Conservation (phyloP, 2,797 vertebrate genomes). For the Crocidura indochinensis region DNA sequence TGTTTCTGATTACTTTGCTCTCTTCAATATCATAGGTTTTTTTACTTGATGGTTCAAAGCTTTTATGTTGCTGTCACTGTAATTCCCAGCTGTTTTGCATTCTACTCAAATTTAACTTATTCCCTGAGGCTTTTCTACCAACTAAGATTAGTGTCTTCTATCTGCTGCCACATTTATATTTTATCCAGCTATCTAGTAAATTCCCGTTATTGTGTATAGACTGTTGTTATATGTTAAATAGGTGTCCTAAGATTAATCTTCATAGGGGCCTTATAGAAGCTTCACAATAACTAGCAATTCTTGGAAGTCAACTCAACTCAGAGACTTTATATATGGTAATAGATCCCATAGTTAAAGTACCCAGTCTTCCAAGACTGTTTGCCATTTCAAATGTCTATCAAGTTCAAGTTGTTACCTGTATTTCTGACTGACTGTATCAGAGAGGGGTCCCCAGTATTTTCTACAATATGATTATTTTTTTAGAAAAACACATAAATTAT, state of each 20-base stretch:
- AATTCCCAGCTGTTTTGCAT: background rate
- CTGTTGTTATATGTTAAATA: background rate
- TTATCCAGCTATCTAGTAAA: background rate
- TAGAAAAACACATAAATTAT: background rate
- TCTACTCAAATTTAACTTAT: background rate
- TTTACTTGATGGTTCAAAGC: background rate
- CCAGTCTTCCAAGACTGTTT: background rate
- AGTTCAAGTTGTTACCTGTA: background rate
- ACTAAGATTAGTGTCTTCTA: background rate
- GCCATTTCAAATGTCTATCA: background rate
- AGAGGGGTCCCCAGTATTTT: too few species aligned
- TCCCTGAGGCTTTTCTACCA: background rate
- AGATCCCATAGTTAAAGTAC: background rate
- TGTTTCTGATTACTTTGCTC: background rate
- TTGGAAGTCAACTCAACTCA: background rate
- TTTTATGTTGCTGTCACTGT: background rate
- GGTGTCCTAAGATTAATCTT: background rate
- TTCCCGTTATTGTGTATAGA: too few species aligned
- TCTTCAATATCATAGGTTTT: background rate
- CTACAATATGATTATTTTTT: background rate
- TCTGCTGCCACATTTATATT: background rate
- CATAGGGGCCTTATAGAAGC: background rate
- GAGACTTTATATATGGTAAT: background rate
- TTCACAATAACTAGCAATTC: background rate
- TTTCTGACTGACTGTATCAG: background rate